Conservation (phyloP, 2,797 vertebrate genomes). For the Sebastes variabilis region DNA sequence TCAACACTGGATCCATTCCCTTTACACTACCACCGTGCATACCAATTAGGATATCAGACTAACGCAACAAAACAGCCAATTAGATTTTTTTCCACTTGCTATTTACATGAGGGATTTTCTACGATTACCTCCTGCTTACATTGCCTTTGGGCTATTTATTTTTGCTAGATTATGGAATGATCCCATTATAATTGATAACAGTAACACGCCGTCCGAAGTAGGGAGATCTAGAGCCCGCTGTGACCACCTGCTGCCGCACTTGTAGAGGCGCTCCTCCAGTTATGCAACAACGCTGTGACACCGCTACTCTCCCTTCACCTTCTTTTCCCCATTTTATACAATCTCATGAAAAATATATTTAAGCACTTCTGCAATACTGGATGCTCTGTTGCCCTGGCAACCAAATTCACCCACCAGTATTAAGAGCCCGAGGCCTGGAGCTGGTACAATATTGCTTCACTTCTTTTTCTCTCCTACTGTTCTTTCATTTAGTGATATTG, state of each 20-base stretch:
- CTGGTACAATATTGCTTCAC: constrained; percentile 73
- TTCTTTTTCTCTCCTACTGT: constrained; percentile 62
- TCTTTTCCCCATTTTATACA: constrained; percentile 74
- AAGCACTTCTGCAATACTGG: constrained; percentile 76
- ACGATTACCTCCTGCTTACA: constrained; percentile 42
- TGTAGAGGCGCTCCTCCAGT: constrained; percentile 13
- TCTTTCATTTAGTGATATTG: constrained; percentile 67
- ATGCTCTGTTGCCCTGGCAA: constrained; percentile 85
- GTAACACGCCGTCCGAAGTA: background rate
- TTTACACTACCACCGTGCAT: constrained; percentile 31
- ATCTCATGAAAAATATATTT: constrained; percentile 84
- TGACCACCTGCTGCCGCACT: constrained; percentile 9
- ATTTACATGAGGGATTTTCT: constrained; percentile 48
- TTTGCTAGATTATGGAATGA: constrained; percentile 46
- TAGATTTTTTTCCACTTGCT: constrained; percentile 26
- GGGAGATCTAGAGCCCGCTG: background rate
- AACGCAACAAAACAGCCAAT: constrained; percentile 31
- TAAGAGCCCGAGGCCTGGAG: constrained; percentile 70
- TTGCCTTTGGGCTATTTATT: constrained; percentile 50
- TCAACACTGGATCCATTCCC: constrained; percentile 40
- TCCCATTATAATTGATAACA: constrained; percentile 37
- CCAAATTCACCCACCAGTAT: constrained; percentile 80
- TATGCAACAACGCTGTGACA: constrained; percentile 64
- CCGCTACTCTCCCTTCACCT: constrained; percentile 66
- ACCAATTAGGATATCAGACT: constrained; percentile 44